These are phyloP conservation scores for Bombus turneri DNA, from an alignment of 1,140 invertebrate genomes.

Conservation along the genomic window DNA sequence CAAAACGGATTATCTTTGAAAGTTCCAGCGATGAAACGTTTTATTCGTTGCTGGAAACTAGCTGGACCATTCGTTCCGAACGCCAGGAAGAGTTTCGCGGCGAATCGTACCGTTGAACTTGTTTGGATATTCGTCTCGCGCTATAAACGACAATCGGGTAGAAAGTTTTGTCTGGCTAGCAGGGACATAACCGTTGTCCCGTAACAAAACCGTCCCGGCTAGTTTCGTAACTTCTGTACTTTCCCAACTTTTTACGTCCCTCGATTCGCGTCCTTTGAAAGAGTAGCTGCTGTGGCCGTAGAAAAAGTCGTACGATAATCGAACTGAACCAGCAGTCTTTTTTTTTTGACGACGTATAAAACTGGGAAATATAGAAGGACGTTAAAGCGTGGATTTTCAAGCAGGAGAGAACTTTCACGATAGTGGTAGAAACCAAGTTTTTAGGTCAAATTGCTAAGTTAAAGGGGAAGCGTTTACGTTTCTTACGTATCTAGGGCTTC, in stretches of 20 bases:
- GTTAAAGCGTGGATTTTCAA: not conserved
- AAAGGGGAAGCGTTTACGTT: not conserved
- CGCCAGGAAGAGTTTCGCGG: not conserved
- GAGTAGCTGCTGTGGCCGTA: not conserved
- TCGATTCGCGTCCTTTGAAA: not conserved
- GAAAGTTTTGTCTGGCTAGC: slow-evolving; percentile 23
- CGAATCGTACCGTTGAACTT: not conserved
- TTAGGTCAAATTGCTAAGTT: not conserved
- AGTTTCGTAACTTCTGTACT: slow-evolving; percentile 10
- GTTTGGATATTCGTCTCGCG: slow-evolving; percentile 49
- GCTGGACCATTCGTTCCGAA: not conserved
- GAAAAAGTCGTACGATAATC: slow-evolving; percentile 25
- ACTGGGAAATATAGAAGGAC: too few species aligned
- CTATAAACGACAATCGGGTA: slow-evolving; percentile 41
- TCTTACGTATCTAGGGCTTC: not conserved
- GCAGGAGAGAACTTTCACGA: not conserved
- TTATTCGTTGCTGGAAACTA: not conserved
- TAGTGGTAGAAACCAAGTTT: not conserved
- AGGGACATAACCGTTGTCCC: slow-evolving; percentile 20
- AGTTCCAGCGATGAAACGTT: not conserved
- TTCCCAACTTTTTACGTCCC: slow-evolving; percentile 1
- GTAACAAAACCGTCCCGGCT: not conserved
- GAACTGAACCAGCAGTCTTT: not conserved
- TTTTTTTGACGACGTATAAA: not conserved
- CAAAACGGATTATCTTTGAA: not conserved